phyloP scores from a whole-genome alignment of 2,888 invertebrate genomes.

The Acanthococcus lagerstroemiae region DNA sequence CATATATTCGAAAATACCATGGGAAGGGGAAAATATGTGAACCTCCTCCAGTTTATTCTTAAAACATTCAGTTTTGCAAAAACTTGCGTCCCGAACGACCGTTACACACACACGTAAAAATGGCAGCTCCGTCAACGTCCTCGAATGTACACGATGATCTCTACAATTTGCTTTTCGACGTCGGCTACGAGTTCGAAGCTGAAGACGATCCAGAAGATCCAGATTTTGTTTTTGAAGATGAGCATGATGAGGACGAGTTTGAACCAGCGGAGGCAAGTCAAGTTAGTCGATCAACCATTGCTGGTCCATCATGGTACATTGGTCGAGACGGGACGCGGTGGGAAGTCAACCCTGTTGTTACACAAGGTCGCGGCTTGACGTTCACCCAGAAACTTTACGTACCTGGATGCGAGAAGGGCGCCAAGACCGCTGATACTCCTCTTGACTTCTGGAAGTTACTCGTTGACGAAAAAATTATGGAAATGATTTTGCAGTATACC shows the following conservation, averaged over 20 bases:
- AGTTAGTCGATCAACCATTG: not conserved
- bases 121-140: too few relatives aligned
- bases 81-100: too few relatives aligned
- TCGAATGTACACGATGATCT: too few relatives aligned
- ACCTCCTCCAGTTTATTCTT: too few relatives aligned
- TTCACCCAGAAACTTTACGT: not conserved
- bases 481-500: not conserved
- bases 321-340: not conserved
- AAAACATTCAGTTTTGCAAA: too few relatives aligned
- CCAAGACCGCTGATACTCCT: not conserved
- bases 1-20: too few relatives aligned
- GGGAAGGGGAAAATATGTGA: too few relatives aligned
- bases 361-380: not conserved
- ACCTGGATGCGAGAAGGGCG: not conserved
- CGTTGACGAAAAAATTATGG: not conserved
- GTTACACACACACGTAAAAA: too few relatives aligned
- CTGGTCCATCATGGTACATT: not conserved
- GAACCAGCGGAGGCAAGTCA: not conserved
- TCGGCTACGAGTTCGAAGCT: too few relatives aligned
- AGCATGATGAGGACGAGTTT: not conserved
- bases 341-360: not conserved
- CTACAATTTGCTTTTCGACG: too few relatives aligned
- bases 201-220: too few relatives aligned
- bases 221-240: too few relatives aligned
- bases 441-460: not conserved